Conservation (phyloP, 2,113 vertebrate genomes). For the Psittacus erithacus region DNA sequence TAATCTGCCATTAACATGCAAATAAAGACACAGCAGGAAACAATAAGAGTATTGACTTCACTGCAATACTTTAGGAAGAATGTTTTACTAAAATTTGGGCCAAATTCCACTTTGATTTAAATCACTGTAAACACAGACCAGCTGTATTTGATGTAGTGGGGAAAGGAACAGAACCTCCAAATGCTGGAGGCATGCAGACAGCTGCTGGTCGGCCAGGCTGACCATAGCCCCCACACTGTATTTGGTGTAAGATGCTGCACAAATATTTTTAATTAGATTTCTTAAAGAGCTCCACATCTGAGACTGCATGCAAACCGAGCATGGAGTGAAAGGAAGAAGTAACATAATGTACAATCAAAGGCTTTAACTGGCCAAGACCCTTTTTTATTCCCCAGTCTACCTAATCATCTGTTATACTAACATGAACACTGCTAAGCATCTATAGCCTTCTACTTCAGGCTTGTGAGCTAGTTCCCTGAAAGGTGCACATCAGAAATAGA, state of each 20-base stretch:
- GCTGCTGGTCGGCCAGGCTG: background rate
- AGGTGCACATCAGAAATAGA: background rate
- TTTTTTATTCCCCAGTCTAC: background rate
- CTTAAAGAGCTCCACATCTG: background rate
- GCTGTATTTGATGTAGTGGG: background rate
- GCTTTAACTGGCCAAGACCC: background rate
- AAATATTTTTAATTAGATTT: background rate
- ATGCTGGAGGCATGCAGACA: background rate
- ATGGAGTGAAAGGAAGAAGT: background rate
- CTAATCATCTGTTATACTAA: background rate
- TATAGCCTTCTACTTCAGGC: background rate
- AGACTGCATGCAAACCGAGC: background rate
- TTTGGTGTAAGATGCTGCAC: background rate
- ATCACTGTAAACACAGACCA: background rate
- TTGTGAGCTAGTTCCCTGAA: background rate
- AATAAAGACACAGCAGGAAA: constrained; percentile 61
- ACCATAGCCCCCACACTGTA: background rate
- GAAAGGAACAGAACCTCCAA: background rate
- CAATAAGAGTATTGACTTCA: background rate
- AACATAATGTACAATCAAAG: background rate
- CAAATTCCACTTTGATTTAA: constrained; percentile 32
- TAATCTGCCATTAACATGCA: constrained; percentile 57
- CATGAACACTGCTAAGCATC: background rate
- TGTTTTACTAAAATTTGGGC: background rate
- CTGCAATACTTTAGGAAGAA: background rate